Conservation (phyloP, 2,113 vertebrate species). For the Rana temporaria region DNA sequence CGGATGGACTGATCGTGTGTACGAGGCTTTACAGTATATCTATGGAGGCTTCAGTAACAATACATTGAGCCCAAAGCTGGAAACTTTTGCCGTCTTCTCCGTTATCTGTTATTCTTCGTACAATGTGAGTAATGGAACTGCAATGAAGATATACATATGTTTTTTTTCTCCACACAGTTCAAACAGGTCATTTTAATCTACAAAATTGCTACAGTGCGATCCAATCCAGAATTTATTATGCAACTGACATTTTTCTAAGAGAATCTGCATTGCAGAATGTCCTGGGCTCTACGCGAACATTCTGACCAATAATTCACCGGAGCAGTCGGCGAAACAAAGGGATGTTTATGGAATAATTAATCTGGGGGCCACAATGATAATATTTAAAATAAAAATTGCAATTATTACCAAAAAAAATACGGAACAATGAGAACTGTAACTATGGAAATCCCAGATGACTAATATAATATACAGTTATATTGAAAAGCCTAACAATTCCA, state of each 20-base stretch:
- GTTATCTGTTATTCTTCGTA: neutral
- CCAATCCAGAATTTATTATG: slow-evolving; percentile 40
- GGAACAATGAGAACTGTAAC: too few species aligned
- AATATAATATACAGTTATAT: too few species aligned
- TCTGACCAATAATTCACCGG: slow-evolving; percentile 35
- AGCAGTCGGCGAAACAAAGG: slow-evolving; percentile 40
- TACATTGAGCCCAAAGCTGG: neutral
- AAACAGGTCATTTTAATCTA: slow-evolving; percentile 48
- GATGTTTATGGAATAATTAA: slow-evolving; percentile 52
- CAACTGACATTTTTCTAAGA: slow-evolving; percentile 45
- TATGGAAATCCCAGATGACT: too few species aligned
- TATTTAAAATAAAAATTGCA: slow-evolving; percentile 10
- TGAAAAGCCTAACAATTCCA: too few species aligned
- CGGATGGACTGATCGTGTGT: too few species aligned
- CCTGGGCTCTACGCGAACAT: neutral
- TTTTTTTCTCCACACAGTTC: slow-evolving; percentile 19
- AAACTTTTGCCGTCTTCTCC: neutral
- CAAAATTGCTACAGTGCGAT: slow-evolving; percentile 27
- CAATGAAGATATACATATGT: slow-evolving; percentile 50
- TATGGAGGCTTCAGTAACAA: neutral
- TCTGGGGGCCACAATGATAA: neutral
- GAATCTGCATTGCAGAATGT: slow-evolving; percentile 42
- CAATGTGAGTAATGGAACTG: slow-evolving; percentile 28
- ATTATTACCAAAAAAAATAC: too few species aligned
- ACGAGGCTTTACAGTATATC: too few species aligned